These are phyloP conservation scores for Brachycybe producta DNA, from an alignment of 2,888 invertebrate genomes.

Conservation along the genomic window DNA sequence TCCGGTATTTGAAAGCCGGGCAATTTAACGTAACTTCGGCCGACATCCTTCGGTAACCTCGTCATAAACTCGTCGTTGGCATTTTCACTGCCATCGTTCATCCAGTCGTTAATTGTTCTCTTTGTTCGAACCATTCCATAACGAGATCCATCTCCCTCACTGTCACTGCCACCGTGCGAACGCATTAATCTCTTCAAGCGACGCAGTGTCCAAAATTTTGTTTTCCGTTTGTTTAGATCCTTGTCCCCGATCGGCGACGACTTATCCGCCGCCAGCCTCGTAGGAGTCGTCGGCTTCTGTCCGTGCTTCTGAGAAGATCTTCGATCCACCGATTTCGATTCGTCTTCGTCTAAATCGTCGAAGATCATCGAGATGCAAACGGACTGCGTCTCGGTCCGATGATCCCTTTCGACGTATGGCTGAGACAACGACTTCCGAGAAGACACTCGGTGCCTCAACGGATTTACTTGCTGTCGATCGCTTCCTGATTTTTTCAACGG, in stretches of 20 bases:
- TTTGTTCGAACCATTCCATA: conserved; percentile 4
- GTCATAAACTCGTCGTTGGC: conserved; percentile 20
- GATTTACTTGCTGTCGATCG: background rate
- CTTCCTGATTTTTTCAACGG: too few relatives aligned
- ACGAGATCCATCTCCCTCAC: background rate
- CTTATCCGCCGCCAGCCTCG: background rate
- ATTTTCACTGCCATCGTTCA: conserved; percentile 20
- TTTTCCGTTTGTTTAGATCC: conserved; percentile 10
- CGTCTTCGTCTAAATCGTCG: conserved; percentile 20
- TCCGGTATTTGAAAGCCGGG: conserved; percentile 17
- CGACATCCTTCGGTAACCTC: conserved; percentile 9
- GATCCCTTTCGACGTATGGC: background rate
- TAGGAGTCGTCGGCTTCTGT: background rate
- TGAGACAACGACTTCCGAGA: background rate
- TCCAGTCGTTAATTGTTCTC: conserved; percentile 17
- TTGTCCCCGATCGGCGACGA: conserved; percentile 8
- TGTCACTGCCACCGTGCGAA: conserved; percentile 3
- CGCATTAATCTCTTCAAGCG: conserved; percentile 17
- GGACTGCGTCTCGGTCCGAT: conserved; percentile 16
- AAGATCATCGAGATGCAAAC: conserved; percentile 21
- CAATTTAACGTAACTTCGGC: conserved; percentile 14
- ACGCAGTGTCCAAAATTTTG: conserved; percentile 19
- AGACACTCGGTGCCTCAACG: background rate
- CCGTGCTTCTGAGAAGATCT: background rate
- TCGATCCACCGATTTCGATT: background rate